phyloP scores from a whole-genome alignment of 2,888 invertebrate genomes.

The Heliothis peltigera region DNA sequence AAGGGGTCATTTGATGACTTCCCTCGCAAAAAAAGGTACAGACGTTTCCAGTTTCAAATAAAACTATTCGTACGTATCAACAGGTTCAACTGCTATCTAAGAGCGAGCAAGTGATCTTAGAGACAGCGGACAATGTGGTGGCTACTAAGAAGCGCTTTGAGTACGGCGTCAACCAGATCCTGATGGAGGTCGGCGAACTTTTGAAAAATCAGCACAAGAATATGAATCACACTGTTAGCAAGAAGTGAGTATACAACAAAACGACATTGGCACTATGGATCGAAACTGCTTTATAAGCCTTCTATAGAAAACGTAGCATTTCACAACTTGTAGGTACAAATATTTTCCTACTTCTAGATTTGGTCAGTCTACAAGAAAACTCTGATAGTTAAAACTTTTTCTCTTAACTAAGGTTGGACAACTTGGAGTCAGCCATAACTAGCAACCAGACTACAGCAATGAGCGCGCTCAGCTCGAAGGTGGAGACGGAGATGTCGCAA shows the following conservation, averaged over 20 bases:
- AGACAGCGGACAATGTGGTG: conserved; percentile 95
- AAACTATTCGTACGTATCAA: background rate
- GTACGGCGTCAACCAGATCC: conserved; percentile 95
- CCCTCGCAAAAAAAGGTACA: too few relatives aligned
- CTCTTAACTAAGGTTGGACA: conserved; percentile 89
- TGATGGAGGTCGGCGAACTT: conserved; percentile 93
- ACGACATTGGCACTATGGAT: background rate
- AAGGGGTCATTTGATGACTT: too few relatives aligned
- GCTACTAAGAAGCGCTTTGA: conserved; percentile 96
- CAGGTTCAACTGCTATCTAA: conserved; percentile 91
- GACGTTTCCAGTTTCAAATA: background rate
- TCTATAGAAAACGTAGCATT: too few relatives aligned
- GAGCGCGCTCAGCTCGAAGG: conserved; percentile 93
- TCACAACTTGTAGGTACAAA: too few relatives aligned
- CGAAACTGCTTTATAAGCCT: too few relatives aligned
- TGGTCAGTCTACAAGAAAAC: too few relatives aligned
- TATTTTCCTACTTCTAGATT: too few relatives aligned
- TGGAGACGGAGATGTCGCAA: conserved; percentile 95
- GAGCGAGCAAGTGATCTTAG: conserved; percentile 94
- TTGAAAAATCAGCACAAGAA: conserved; percentile 91
- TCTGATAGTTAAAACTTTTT: background rate
- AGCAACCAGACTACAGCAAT: conserved; percentile 93
- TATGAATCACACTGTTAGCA: conserved; percentile 91
- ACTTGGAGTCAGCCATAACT: conserved; percentile 92
- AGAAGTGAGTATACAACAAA: conserved; percentile 81